Evolutionary conservation across 2,888 invertebrate genomes (phyloP).

Genomic region (Trimorus sp.): DNA sequence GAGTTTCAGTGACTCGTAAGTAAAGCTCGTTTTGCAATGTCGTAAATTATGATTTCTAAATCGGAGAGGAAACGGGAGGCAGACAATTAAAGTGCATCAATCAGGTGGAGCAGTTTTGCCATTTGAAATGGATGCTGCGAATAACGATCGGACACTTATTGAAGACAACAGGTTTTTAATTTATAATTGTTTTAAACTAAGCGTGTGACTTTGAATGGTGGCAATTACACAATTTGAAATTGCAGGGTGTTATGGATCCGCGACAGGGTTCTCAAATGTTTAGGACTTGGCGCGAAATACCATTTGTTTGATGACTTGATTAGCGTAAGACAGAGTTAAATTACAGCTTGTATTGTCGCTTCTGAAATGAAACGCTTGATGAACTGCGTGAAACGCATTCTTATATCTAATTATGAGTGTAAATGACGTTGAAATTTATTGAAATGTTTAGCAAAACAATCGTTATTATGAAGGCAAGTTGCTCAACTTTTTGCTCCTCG

Average conservation of each 20-base stretch:
- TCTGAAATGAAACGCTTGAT: conserved; percentile 28
- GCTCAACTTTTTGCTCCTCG: conserved; percentile 83
- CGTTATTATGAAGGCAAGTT: conserved; percentile 82
- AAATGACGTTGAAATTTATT: conserved; percentile 43
- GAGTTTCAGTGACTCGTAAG: no score
- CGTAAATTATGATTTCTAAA: no score
- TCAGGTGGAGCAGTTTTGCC: conserved; percentile 3
- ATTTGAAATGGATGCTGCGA: conserved; percentile 12
- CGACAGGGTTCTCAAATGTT: conserved; percentile 84
- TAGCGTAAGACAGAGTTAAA: conserved; percentile 71
- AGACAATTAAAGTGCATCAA: conserved; percentile 10
- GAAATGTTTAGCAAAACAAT: conserved; percentile 56
- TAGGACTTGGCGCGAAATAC: conserved; percentile 81
- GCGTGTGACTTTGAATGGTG: no score
- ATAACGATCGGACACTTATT: background rate
- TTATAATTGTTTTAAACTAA: no score
- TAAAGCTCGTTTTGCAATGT: background rate
- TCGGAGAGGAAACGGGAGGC: no score
- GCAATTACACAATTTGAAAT: conserved; percentile 8
- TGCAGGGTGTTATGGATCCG: conserved; percentile 87
- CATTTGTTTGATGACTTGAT: conserved; percentile 75
- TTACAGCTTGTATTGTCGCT: conserved; percentile 11
- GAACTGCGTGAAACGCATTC: conserved; percentile 25
- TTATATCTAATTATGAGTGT: conserved; percentile 39
- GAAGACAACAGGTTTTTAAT: conserved; percentile 29